These are phyloP conservation scores for Phymorhynchus buccinoides DNA, from an alignment of 1,140 invertebrate species.

Conservation along the genomic window DNA sequence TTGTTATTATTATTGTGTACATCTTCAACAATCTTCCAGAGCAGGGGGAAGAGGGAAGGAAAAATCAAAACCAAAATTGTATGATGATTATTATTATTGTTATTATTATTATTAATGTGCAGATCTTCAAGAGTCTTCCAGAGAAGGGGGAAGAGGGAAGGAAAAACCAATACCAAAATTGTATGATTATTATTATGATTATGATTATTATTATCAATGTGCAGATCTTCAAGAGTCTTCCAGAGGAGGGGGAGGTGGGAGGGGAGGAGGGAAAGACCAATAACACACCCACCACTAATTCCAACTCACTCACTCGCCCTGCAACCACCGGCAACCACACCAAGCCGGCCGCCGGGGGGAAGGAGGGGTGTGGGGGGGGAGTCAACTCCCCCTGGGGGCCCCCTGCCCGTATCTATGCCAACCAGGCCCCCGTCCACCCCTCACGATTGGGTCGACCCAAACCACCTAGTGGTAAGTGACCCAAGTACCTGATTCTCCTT, in stretches of 20 bases:
- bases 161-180: too few relatives aligned
- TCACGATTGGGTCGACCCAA: conserved; percentile 36
- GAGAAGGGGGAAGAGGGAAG: conserved; percentile 62
- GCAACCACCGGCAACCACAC: conserved; percentile 9
- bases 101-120: too few relatives aligned
- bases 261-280: conserved; percentile 48
- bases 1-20: too few relatives aligned
- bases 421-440: conserved; percentile 54
- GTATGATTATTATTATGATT: too few relatives aligned
- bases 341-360: conserved; percentile 6
- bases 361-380: neutral
- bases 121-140: conserved; percentile 75
- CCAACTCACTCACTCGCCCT: neutral
- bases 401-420: conserved; percentile 52
- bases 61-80: too few relatives aligned
- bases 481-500: too few relatives aligned
- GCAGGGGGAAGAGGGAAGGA: too few relatives aligned
- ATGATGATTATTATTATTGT: too few relatives aligned
- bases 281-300: conserved; percentile 37
- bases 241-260: conserved; percentile 64
- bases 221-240: conserved; percentile 75
- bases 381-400: neutral
- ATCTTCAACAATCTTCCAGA: too few relatives aligned
- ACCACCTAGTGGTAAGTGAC: too few relatives aligned
- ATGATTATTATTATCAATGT: too few relatives aligned